These are phyloP conservation scores for Catharus bicknelli DNA, from an alignment of 2,113 vertebrate genomes.

Conservation along the genomic window DNA sequence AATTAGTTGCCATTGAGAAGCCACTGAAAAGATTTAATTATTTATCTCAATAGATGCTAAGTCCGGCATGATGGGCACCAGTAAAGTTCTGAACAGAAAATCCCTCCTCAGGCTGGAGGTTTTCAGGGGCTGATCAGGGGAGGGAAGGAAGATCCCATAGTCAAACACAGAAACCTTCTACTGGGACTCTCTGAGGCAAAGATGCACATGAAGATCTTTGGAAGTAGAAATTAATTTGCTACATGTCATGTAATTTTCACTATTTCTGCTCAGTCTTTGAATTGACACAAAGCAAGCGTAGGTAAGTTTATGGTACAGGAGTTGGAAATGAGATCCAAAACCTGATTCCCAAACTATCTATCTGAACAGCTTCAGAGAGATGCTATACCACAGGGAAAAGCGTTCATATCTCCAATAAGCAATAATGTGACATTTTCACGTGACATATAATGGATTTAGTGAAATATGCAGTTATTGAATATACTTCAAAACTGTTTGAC, in stretches of 20 bases:
- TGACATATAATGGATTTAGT: neutral
- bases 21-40: neutral
- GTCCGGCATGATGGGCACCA: neutral
- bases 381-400: neutral
- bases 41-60: neutral
- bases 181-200: neutral
- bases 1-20: neutral
- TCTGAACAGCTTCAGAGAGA: neutral
- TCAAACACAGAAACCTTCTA: neutral
- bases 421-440: fast-evolving
- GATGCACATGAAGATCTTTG: neutral
- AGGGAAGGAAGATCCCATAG: neutral
- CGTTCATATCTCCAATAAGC: neutral
- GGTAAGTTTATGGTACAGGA: neutral
- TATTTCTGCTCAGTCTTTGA: neutral
- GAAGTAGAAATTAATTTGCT: neutral
- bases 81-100: neutral
- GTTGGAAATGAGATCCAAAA: neutral
- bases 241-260: too few relatives aligned
- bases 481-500: neutral
- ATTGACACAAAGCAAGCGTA: neutral
- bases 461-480: neutral
- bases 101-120: fast-evolving
- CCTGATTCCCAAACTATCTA: neutral
- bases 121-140: fast-evolving